Conservation (phyloP, 2,888 invertebrate species). For the Agriopis leucophaearia region DNA sequence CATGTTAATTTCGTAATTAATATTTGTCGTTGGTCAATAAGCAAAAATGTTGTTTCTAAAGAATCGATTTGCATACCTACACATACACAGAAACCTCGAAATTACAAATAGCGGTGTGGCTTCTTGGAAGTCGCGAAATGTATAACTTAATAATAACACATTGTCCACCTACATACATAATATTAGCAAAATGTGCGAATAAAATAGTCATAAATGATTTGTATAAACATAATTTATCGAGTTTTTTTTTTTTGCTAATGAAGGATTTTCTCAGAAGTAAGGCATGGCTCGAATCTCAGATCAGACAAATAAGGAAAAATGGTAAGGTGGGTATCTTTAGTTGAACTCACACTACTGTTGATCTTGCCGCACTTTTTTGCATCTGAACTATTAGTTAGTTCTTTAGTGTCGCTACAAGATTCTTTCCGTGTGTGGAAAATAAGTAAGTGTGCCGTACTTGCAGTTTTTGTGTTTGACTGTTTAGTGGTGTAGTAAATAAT, state of each 20-base stretch:
- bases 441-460: too few relatives aligned
- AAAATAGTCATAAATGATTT: slow-evolving; percentile 9
- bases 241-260: slow-evolving; percentile 14
- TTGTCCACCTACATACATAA: slow-evolving; percentile 16
- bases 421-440: too few relatives aligned
- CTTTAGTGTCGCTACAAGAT: too few relatives aligned
- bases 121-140: slow-evolving; percentile 21
- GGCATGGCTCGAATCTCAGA: background rate
- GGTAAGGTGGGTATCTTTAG: too few relatives aligned
- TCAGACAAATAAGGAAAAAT: too few relatives aligned
- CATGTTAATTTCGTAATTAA: background rate
- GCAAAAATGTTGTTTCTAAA: slow-evolving; percentile 15
- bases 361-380: too few relatives aligned
- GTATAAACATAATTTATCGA: background rate
- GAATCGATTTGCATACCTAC: slow-evolving; percentile 28
- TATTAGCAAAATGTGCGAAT: slow-evolving; percentile 17
- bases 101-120: slow-evolving; percentile 6
- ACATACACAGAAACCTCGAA: slow-evolving; percentile 11
- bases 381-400: too few relatives aligned
- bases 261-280: slow-evolving; percentile 16
- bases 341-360: too few relatives aligned
- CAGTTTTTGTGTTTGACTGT: too few relatives aligned
- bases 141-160: slow-evolving; percentile 14
- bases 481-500: too few relatives aligned
- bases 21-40: slow-evolving; percentile 10